Conservation (phyloP, 2,888 invertebrate genomes). For the Athalia circularis region DNA sequence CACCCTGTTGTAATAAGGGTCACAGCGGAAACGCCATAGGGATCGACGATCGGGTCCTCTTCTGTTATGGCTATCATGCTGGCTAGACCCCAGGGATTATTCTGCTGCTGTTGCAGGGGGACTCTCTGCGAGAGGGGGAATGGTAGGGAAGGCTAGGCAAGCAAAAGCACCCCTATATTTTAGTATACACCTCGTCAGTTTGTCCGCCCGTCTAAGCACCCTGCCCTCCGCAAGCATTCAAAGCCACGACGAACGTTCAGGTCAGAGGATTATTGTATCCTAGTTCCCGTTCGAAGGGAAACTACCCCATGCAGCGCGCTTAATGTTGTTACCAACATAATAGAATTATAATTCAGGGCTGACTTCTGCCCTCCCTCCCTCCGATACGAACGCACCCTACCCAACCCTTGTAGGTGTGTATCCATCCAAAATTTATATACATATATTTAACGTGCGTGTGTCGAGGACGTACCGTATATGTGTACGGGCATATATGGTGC, state of each 20-base stretch:
- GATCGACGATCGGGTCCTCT: conserved; percentile 14
- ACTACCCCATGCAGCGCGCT: conserved; percentile 41
- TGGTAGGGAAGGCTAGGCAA: background rate
- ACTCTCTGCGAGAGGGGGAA: background rate
- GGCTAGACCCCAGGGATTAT: conserved; percentile 30
- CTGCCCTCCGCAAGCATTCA: background rate
- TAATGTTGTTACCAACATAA: conserved; percentile 46
- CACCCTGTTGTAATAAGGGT: conserved; percentile 62
- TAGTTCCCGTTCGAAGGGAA: conserved; percentile 19
- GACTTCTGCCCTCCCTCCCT: conserved; percentile 20
- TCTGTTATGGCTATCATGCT: conserved; percentile 40
- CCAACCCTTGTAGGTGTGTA: background rate
- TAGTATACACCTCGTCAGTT: background rate
- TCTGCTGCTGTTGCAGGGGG: background rate
- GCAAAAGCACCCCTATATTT: conserved; percentile 3
- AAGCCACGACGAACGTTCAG: conserved; percentile 12
- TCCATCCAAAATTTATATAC: too few relatives aligned
- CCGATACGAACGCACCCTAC: background rate
- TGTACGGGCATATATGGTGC: too few relatives aligned
- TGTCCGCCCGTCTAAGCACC: conserved; percentile 6
- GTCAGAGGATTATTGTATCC: conserved; percentile 33
- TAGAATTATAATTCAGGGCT: conserved; percentile 44
- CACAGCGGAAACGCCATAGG: background rate
- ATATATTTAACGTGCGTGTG: too few relatives aligned
- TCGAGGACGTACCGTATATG: too few relatives aligned